Percentiles rank a stretch among this genome's conserved stretches.
Evolutionary conservation across 2,888 invertebrate genomes (phyloP).

Genomic region (Liposcelis brunnea): DNA sequence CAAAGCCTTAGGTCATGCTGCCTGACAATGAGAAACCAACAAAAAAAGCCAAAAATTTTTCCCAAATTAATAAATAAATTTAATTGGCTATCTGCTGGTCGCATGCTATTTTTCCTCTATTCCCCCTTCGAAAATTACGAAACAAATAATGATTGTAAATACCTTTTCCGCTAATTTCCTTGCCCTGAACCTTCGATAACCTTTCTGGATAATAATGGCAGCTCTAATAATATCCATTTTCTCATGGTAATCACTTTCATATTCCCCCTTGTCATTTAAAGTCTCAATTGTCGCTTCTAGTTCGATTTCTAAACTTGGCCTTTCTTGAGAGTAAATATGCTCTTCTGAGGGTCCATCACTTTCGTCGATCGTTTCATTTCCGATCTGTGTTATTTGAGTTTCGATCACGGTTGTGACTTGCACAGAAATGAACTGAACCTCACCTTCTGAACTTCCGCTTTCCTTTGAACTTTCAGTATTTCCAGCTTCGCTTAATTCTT

Average conservation of each 20-base stretch:
- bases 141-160: neutral
- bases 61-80: no score
- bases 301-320: no score
- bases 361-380: neutral
- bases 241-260: neutral
- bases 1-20: no score
- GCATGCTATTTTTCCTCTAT: neutral
- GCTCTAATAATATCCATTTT: slow-evolving; percentile 21
- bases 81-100: no score
- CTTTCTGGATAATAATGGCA: slow-evolving; percentile 37
- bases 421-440: slow-evolving; percentile 3
- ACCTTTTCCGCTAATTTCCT: slow-evolving; percentile 14
- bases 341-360: slow-evolving; percentile 1
- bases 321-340: no score
- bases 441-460: neutral
- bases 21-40: no score
- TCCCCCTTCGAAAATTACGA: neutral
- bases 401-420: slow-evolving; percentile 3
- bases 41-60: no score
- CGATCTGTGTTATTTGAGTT: neutral
- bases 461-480: neutral
- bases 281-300: neutral
- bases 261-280: neutral
- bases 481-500: neutral
- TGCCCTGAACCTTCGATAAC: slow-evolving; percentile 33